Evolutionary conservation across 2,113 vertebrate species (phyloP).

Genomic region (Dicerorhinus sumatrensis): DNA sequence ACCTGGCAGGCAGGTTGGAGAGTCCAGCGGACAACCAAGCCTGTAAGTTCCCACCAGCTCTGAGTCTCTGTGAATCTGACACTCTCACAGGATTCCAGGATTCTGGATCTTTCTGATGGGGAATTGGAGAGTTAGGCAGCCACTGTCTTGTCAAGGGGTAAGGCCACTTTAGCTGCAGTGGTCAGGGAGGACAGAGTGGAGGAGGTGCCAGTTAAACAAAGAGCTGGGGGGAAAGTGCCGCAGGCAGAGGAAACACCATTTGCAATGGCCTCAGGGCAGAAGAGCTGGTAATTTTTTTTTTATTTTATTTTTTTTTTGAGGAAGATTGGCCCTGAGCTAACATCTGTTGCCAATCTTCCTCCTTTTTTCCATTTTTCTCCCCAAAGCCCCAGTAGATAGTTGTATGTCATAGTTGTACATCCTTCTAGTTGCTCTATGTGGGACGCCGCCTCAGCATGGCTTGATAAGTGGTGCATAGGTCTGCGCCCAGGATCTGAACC

Average conservation of each 20-base stretch:
- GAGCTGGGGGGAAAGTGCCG: fast-evolving
- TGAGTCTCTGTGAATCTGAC: neutral
- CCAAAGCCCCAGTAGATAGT: no score
- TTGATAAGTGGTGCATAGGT: no score
- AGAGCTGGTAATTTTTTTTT: no score
- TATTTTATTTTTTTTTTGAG: no score
- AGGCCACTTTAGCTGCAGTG: fast-evolving
- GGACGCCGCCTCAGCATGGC: no score
- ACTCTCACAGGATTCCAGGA: neutral
- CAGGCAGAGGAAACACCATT: neutral
- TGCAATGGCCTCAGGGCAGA: neutral
- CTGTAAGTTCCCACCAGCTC: neutral
- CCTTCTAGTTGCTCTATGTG: no score
- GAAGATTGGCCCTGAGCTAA: no score
- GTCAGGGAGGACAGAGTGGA: neutral
- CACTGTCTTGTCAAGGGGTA: neutral
- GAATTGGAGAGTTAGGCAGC: neutral
- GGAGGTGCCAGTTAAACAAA: neutral
- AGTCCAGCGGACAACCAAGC: fast-evolving
- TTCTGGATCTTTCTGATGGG: neutral
- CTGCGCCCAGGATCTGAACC: no score
- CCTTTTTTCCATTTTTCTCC: no score
- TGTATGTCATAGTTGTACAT: no score
- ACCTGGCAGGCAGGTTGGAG: no score
- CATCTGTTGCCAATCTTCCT: no score